Evolutionary conservation across 2,113 vertebrate species (phyloP).

Genomic region (Tamias sibiricus): DNA sequence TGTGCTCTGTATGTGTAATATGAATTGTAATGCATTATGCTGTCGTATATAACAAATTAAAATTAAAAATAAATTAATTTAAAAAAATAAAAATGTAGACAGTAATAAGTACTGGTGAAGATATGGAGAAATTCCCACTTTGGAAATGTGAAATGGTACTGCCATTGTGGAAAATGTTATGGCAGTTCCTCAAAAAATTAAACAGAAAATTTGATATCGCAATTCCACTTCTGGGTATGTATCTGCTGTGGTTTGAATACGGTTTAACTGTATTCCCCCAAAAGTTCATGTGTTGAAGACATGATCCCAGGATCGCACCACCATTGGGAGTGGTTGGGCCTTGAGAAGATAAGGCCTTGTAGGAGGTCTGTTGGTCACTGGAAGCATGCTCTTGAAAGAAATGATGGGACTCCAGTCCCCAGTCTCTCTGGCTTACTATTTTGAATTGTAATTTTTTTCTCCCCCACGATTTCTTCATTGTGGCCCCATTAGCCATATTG

Average conservation of each 20-base stretch:
- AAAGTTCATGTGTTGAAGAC: neutral
- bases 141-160: neutral
- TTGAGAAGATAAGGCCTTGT: neutral
- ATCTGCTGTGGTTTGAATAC: neutral
- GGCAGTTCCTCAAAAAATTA: neutral
- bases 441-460: neutral
- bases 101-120: neutral
- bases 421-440: neutral
- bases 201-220: slow-evolving; percentile 7
- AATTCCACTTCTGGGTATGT: neutral
- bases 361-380: neutral
- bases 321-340: neutral
- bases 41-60: too few species aligned
- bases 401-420: neutral
- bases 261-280: neutral
- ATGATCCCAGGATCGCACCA: neutral
- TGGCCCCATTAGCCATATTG: neutral
- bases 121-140: neutral
- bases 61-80: too few species aligned
- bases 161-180: neutral
- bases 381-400: too few species aligned
- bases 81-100: neutral
- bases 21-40: too few species aligned
- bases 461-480: neutral
- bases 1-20: too few species aligned